Evolutionary conservation across 2,888 invertebrate genomes (phyloP).

Genomic region (Drosophila pegasa): DNA sequence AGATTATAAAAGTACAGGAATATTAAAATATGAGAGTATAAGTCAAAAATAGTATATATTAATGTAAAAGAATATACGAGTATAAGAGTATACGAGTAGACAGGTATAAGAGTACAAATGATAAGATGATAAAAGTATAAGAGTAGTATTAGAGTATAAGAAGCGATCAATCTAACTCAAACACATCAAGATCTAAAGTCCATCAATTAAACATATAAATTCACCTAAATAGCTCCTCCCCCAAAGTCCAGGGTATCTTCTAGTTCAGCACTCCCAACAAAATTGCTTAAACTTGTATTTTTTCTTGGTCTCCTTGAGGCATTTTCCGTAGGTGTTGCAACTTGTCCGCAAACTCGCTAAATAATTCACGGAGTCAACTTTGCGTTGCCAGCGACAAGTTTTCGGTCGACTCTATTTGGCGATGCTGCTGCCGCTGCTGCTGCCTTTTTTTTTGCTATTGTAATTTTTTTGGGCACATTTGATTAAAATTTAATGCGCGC

Average conservation of each 20-base stretch:
- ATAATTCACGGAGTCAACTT: constrained; percentile 66
- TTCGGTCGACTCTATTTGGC: constrained; percentile 1
- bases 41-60: background rate
- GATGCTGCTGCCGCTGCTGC: constrained; percentile 3
- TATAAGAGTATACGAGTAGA: background rate
- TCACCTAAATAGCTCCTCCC: too few species aligned
- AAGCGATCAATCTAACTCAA: background rate
- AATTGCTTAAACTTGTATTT: background rate
- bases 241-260: background rate
- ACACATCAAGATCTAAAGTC: background rate
- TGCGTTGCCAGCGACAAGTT: constrained; percentile 45
- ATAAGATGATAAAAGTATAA: too few species aligned
- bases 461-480: constrained; percentile 64
- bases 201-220: too few species aligned
- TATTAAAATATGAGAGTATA: background rate
- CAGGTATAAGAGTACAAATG: too few species aligned
- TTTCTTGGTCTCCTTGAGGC: background rate
- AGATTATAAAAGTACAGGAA: background rate
- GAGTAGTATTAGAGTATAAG: background rate
- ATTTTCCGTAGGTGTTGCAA: constrained; percentile 65
- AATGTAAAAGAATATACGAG: background rate
- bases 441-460: constrained; percentile 5
- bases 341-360: constrained; percentile 73
- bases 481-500: constrained; percentile 83
- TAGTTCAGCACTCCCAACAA: background rate